Evolutionary conservation across 2,113 vertebrate species (phyloP).

Genomic region (Datnioides undecimradiatus): DNA sequence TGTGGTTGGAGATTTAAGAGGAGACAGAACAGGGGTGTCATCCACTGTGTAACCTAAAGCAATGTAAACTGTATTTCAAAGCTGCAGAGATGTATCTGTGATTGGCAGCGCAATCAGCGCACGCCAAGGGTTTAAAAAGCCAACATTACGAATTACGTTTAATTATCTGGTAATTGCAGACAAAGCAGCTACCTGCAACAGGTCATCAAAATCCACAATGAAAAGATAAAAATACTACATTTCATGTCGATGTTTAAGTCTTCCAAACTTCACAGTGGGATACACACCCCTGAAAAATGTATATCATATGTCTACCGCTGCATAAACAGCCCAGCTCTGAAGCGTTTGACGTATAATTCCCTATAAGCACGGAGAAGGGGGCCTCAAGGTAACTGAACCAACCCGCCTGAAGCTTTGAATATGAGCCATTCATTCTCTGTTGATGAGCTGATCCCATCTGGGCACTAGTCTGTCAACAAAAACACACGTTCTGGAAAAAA

Average conservation of each 20-base stretch:
- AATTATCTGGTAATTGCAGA: background rate
- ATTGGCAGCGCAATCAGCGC: constrained; percentile 9
- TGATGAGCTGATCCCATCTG: constrained; percentile 66
- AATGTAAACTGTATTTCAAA: constrained; percentile 52
- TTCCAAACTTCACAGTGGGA: background rate
- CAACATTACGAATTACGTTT: background rate
- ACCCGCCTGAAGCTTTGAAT: constrained; percentile 55
- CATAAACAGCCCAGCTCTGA: constrained; percentile 51
- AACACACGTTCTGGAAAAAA: constrained; percentile 43
- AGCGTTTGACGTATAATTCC: constrained; percentile 38
- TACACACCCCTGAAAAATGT: background rate
- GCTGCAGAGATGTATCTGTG: constrained; percentile 19
- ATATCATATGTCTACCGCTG: constrained; percentile 33
- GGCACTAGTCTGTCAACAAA: constrained; percentile 62
- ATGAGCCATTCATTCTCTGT: constrained; percentile 50
- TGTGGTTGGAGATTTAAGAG: constrained; percentile 70
- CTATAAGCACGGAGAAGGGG: constrained; percentile 4
- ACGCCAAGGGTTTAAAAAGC: background rate
- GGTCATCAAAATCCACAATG: background rate
- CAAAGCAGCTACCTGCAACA: constrained; percentile 8
- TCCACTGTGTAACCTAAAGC: constrained; percentile 63
- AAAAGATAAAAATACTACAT: background rate
- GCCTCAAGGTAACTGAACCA: constrained; percentile 58
- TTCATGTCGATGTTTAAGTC: background rate
- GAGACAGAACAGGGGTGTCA: constrained; percentile 64